A percentile compares a stretch with the other conserved stretches of the same genome.
Conservation (phyloP, 2,888 invertebrate species). For the Hirtodrosophila duncani region DNA sequence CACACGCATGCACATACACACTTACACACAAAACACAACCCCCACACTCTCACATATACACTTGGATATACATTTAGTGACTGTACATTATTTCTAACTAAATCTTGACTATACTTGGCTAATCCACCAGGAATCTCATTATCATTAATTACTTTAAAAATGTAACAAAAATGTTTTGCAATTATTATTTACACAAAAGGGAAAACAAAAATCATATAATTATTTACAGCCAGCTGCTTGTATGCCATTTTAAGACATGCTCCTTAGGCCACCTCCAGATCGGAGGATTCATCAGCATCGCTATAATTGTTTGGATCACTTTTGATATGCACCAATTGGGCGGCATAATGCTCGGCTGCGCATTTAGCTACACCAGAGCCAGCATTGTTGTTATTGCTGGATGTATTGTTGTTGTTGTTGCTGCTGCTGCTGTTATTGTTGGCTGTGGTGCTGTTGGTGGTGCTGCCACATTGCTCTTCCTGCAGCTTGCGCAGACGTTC, state of each 20-base stretch:
- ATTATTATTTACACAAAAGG: conserved; percentile 58
- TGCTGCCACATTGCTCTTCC: conserved; percentile 82
- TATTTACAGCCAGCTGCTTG: conserved; percentile 4
- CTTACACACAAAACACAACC: conserved; percentile 13
- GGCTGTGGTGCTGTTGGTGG: conserved; percentile 32
- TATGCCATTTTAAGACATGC: conserved; percentile 14
- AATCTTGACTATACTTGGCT: conserved; percentile 37
- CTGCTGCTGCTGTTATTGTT: conserved; percentile 18
- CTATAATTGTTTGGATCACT: conserved; percentile 79
- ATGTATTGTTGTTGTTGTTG: conserved; percentile 43
- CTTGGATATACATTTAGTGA: conserved; percentile 35
- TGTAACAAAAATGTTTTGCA: conserved; percentile 38
- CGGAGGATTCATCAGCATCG: conserved; percentile 87
- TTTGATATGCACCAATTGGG: conserved; percentile 76
- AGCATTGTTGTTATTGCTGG: conserved; percentile 84
- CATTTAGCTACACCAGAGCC: conserved; percentile 64
- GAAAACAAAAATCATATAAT: conserved; percentile 46
- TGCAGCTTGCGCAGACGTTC: conserved; percentile 89
- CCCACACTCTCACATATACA: conserved; percentile 40
- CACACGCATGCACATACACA: conserved; percentile 3
- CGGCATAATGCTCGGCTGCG: conserved; percentile 70
- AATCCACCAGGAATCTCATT: conserved; percentile 12
- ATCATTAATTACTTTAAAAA: conserved; percentile 24
- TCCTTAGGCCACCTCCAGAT: conserved; percentile 87
- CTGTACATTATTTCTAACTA: conserved; percentile 48